These are phyloP conservation scores for Gopherus evgoodei DNA, from an alignment of 2,113 vertebrate genomes.

Conservation along the genomic window DNA sequence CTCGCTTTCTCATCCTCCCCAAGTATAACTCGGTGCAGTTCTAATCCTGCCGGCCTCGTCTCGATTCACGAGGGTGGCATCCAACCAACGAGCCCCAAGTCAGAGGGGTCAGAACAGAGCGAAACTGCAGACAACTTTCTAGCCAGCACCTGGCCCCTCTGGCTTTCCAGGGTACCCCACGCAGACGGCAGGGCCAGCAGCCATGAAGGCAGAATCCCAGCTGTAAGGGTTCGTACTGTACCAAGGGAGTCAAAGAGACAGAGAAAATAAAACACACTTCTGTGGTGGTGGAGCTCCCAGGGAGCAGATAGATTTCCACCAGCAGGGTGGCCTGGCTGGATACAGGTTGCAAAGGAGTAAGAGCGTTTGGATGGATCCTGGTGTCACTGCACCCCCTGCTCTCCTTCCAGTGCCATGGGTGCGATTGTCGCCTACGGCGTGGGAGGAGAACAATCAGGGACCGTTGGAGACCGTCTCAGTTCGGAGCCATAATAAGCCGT, in stretches of 20 bases:
- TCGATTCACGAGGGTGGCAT: no score
- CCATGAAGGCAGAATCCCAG: neutral
- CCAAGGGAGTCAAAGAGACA: accelerated
- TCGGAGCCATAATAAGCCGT: neutral
- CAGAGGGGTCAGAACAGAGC: neutral
- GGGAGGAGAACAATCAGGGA: neutral
- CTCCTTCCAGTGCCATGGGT: neutral
- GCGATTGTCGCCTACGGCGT: neutral
- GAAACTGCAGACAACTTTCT: neutral
- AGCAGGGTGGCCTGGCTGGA: no score
- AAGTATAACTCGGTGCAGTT: neutral
- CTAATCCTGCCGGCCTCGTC: neutral
- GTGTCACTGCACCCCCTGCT: no score
- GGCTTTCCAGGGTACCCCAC: neutral
- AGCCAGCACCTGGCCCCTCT: neutral
- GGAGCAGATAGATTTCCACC: neutral
- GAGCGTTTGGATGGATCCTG: no score
- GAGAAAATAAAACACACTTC: accelerated
- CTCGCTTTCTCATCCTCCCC: neutral
- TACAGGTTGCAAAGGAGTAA: no score
- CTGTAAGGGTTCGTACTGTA: neutral
- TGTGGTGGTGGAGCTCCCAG: neutral
- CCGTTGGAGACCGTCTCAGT: neutral
- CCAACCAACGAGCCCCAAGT: no score
- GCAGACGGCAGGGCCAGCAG: neutral